Evolutionary conservation across 2,113 vertebrate genomes (phyloP), one percentile per base, ranked within the genome.

Genomic region (Sminthopsis crassicaudata): DNA sequence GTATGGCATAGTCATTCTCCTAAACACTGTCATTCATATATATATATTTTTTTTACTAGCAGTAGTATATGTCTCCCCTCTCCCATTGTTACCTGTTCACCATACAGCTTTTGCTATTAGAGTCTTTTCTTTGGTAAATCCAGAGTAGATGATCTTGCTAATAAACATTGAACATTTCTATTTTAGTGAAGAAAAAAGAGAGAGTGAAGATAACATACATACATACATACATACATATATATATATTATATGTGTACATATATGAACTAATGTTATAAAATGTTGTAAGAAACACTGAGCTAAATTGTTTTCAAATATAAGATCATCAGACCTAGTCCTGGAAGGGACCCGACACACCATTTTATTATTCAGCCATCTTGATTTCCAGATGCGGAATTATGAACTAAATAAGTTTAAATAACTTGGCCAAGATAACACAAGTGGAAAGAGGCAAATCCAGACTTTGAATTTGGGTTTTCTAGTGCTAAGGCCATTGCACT

Each of bases 81-180:
- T 25, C n/a, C 16, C 67, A 42, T 42, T 84, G n/a, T 84, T 42
- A 84, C n/a, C 36, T 84, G 67, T 42, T 42, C 67, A 42, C 2
- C 67, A 42, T 42, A 36, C 19, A 9, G 14, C 3, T n/a, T 1
- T 46, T 9, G 1, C 2, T 4, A 25, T 84, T 92, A 53, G 53
- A 5, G 84, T 54, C 24, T 92, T 84, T 93, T 36, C 89, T 52
- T 36, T 93, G 53, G 57, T 14, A 88, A 91, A 94, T 96, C 93
- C 92, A 93, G 2, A 84, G 92, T 48, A 89, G 91, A 53, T 60
- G 0, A 0, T 46, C 19, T 23, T 6, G n/a, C 93, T 90, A 55
- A 1, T 91, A 93, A 52, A 9, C 22, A 0, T 25, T 46, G 54
- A 54, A n/a, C 8, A 48, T 42, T 27, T 27, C 84, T 89, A n/a